Conservation (phyloP, 1,140 invertebrate genomes). For the Pantala flavescens region DNA sequence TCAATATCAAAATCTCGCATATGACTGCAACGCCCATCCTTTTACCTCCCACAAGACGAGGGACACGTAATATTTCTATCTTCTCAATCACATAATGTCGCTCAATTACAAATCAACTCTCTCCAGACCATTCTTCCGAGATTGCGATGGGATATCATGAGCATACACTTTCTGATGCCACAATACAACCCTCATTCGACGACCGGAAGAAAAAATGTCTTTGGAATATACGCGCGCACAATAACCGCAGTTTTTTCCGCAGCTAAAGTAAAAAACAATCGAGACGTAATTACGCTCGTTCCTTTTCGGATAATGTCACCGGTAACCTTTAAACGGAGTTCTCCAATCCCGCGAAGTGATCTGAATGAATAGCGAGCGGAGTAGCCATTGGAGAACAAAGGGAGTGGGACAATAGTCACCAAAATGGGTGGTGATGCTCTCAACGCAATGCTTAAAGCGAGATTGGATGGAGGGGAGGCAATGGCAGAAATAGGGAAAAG, state of each 20-base stretch:
- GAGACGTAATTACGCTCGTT: neutral
- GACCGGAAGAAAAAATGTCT: no score
- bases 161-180: no score
- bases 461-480: neutral
- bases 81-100: no score
- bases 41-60: no score
- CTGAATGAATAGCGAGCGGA: neutral
- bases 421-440: slow-evolving; percentile 5
- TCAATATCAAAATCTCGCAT: no score
- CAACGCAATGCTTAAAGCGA: slow-evolving; percentile 1
- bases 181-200: no score
- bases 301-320: neutral
- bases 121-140: no score
- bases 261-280: neutral
- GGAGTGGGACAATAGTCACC: slow-evolving; percentile 3
- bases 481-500: neutral
- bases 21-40: no score
- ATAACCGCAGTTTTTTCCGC: neutral
- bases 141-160: no score
- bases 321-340: slow-evolving; percentile 7
- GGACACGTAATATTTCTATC: no score
- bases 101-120: no score
- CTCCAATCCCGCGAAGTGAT: slow-evolving; percentile 3
- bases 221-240: neutral
- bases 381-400: slow-evolving; percentile 8